Evolutionary conservation across 2,113 vertebrate genomes (phyloP).

Genomic region (Emydocephalus ijimae): DNA sequence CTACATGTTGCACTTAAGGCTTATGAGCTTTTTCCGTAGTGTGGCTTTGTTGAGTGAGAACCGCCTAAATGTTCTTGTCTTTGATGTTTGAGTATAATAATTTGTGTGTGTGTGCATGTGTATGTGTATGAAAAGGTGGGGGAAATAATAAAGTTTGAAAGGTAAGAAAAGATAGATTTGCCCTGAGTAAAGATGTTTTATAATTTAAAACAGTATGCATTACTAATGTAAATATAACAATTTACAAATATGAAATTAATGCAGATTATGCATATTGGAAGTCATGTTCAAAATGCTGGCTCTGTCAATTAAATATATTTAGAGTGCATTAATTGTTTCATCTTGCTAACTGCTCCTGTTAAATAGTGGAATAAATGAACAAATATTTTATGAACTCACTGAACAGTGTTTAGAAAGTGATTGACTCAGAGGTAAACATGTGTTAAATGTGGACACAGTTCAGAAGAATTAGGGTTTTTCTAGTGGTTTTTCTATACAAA

Average conservation of each 20-base stretch:
- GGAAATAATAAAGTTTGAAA: conserved; percentile 15
- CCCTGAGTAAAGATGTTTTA: conserved; percentile 37
- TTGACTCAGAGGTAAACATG: neutral
- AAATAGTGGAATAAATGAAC: conserved; percentile 46
- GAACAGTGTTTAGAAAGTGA: conserved; percentile 39
- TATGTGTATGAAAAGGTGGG: neutral
- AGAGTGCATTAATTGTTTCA: conserved; percentile 22
- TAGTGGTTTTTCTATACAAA: neutral
- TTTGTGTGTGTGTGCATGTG: rapidly evolving
- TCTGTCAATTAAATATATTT: conserved; percentile 44
- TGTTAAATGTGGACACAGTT: neutral
- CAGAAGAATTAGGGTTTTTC: conserved; percentile 19
- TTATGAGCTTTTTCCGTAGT: conserved; percentile 15
- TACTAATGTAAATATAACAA: conserved; percentile 42
- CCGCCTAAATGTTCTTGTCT: conserved; percentile 32
- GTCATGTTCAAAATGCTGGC: conserved; percentile 1
- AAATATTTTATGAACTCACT: conserved; percentile 55
- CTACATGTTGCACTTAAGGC: conserved; percentile 33
- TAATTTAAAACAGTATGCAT: conserved; percentile 27
- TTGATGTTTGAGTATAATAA: neutral
- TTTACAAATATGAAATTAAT: conserved; percentile 57
- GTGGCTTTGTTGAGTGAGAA: conserved; percentile 15
- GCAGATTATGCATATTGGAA: conserved; percentile 20
- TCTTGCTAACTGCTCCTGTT: conserved; percentile 50
- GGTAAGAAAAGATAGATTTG: conserved; percentile 35